A percentile compares a stretch with the other conserved stretches of the same genome.
Conservation (phyloP, 2,888 invertebrate species). For the Mimas tiliae region DNA sequence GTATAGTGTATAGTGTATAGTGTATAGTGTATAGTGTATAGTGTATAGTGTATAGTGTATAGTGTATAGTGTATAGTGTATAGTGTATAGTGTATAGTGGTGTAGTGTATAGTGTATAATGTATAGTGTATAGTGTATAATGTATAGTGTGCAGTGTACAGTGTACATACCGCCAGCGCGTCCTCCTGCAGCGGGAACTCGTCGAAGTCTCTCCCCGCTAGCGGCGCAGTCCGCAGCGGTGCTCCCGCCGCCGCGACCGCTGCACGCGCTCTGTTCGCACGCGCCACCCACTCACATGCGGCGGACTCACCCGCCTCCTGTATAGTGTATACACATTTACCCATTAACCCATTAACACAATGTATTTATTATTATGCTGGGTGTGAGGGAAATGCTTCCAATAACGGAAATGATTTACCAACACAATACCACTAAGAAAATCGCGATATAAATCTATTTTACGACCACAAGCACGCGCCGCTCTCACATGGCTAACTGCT, state of each 20-base stretch:
- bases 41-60: no score
- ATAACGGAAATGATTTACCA: no score
- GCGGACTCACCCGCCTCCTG: conserved; percentile 48
- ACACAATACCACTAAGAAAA: no score
- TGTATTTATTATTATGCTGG: no score
- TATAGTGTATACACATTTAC: no score
- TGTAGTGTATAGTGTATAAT: neutral
- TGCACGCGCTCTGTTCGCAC: conserved; percentile 81
- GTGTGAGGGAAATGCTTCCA: no score
- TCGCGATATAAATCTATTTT: no score
- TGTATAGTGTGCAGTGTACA: neutral
- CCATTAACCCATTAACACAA: conserved; percentile 43
- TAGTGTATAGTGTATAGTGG: neutral
- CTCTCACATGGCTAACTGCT: no score
- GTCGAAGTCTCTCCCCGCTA: conserved; percentile 86
- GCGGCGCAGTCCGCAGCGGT: conserved; percentile 82
- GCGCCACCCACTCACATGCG: conserved; percentile 57
- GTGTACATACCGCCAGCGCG: conserved; percentile 74
- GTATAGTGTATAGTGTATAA: conserved; percentile 27
- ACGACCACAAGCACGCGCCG: no score
- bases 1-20: no score
- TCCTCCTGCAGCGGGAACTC: conserved; percentile 87
- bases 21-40: no score
- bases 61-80: no score
- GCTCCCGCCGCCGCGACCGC: conserved; percentile 77